A percentile compares a stretch with the other conserved stretches of the same genome.
Evolutionary conservation across 1,140 invertebrate species (phyloP).

Genomic region (Bombus waltoni): DNA sequence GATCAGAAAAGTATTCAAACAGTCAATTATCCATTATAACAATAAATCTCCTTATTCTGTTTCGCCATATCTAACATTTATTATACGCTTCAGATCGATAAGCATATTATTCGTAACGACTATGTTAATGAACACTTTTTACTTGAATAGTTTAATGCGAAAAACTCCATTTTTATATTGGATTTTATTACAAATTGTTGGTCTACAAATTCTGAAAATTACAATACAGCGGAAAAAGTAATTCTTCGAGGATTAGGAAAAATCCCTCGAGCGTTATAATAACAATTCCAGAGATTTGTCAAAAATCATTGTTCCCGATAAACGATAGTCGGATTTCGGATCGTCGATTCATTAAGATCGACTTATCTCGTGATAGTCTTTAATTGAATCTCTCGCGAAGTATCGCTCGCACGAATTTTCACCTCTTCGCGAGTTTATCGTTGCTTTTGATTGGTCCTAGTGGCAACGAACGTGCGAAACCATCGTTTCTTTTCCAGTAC

Average conservation of each 20-base stretch:
- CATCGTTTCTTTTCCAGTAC: too few relatives aligned
- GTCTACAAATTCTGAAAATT: neutral
- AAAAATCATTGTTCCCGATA: neutral
- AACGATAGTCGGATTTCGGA: neutral
- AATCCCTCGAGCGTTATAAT: neutral
- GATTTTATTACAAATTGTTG: too few relatives aligned
- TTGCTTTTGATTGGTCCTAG: neutral
- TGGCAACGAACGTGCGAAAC: slow-evolving; percentile 21
- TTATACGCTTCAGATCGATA: too few relatives aligned
- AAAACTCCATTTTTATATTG: too few relatives aligned
- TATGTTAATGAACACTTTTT: too few relatives aligned
- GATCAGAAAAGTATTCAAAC: too few relatives aligned
- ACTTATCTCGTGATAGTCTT: slow-evolving; percentile 39
- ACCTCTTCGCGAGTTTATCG: slow-evolving; percentile 9
- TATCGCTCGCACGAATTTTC: slow-evolving; percentile 36
- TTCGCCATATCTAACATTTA: too few relatives aligned
- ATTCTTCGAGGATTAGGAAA: neutral
- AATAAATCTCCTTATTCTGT: too few relatives aligned
- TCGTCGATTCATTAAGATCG: slow-evolving; percentile 42
- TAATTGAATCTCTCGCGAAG: slow-evolving; percentile 52
- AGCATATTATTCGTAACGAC: too few relatives aligned
- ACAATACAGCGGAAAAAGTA: neutral
- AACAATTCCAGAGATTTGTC: neutral
- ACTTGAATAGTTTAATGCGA: too few relatives aligned
- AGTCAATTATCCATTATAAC: too few relatives aligned